These are phyloP conservation scores for Lapara coniferarum DNA, from an alignment of 2,888 invertebrate genomes.

Conservation along the genomic window DNA sequence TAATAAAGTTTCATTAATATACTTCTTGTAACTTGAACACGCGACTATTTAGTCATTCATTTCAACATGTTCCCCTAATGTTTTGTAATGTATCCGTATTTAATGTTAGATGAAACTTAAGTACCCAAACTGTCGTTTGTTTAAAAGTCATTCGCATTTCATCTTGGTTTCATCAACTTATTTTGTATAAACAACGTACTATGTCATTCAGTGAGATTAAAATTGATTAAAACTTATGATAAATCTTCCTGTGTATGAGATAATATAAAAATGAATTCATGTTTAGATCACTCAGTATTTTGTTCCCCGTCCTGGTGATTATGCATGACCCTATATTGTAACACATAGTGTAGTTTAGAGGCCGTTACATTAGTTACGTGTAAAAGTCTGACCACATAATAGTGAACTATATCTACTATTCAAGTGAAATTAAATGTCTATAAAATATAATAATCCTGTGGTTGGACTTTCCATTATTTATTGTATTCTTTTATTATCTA, in stretches of 20 bases:
- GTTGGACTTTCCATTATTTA: conserved; percentile 24
- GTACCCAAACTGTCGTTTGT: neutral
- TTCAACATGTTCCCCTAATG: neutral
- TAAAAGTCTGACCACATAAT: conserved; percentile 22
- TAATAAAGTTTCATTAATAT: conserved; percentile 17
- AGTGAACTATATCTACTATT: conserved; percentile 7
- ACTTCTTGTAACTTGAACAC: conserved; percentile 15
- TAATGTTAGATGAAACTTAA: neutral
- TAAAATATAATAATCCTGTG: conserved; percentile 21
- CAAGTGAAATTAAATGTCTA: conserved; percentile 23
- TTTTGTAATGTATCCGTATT: conserved; percentile 22
- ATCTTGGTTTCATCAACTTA: conserved; percentile 6
- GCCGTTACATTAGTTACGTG: conserved; percentile 22
- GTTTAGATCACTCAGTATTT: conserved; percentile 25
- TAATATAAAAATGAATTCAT: conserved; percentile 21
- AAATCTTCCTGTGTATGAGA: conserved; percentile 10
- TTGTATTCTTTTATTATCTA: conserved; percentile 22
- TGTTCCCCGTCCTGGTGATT: conserved; percentile 25
- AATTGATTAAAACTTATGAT: conserved; percentile 14
- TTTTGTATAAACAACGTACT: conserved; percentile 21
- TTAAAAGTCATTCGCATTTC: conserved; percentile 4
- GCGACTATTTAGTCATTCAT: neutral
- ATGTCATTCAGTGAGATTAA: conserved; percentile 23
- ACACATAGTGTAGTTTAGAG: conserved; percentile 22
- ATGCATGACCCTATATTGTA: conserved; percentile 24